phyloP scores from a whole-genome alignment of 2,888 invertebrate species.

The Tenthredo scrophulariae region DNA sequence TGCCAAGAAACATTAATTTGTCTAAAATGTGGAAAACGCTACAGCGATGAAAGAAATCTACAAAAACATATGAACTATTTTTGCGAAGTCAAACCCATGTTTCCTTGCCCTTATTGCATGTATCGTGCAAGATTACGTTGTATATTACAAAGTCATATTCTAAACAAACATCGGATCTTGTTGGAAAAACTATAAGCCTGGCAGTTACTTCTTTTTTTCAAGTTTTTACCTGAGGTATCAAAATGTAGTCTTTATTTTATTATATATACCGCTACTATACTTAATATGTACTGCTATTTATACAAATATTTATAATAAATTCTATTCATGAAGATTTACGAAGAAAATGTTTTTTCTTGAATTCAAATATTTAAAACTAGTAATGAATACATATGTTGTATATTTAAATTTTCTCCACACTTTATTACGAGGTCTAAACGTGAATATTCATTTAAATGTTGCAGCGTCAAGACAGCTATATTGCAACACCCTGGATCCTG shows the following conservation, averaged over 20 bases:
- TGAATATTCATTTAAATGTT: conserved; percentile 56
- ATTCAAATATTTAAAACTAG: neutral
- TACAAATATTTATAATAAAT: conserved; percentile 23
- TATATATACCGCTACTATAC: neutral
- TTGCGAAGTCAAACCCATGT: conserved; percentile 78
- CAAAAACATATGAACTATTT: conserved; percentile 78
- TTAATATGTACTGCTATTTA: conserved; percentile 14
- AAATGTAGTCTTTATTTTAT: neutral
- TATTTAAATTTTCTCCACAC: neutral
- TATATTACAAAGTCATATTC: conserved; percentile 59
- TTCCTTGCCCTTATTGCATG: conserved; percentile 77
- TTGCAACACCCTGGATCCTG: conserved; percentile 67
- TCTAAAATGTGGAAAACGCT: conserved; percentile 41
- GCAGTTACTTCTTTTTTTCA: neutral
- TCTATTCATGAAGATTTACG: neutral
- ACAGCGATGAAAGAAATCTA: conserved; percentile 45
- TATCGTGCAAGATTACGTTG: conserved; percentile 59
- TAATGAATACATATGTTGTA: neutral
- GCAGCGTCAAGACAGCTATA: conserved; percentile 66
- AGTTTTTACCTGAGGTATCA: neutral
- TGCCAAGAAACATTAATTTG: conserved; percentile 44
- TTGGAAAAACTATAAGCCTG: conserved; percentile 15
- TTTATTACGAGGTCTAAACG: neutral
- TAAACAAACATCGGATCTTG: neutral
- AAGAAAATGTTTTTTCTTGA: neutral